A percentile compares a stretch with the other conserved stretches of the same genome.
These are phyloP conservation scores for Turritopsis rubra DNA, from an alignment of 30 jellyfish, hydroid and myxozoan genomes.

Conservation along the genomic window DNA sequence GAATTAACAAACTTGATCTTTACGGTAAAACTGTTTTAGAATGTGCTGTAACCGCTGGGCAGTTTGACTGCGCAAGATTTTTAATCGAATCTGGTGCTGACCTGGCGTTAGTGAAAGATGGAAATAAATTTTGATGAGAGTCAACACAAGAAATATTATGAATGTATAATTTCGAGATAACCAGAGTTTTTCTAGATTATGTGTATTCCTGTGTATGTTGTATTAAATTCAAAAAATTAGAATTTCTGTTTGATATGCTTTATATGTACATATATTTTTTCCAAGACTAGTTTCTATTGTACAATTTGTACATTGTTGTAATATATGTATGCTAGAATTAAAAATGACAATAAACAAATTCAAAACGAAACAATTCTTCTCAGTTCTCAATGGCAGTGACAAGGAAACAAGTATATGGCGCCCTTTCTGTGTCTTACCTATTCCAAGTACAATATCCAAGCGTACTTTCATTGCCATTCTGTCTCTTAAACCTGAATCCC, in stretches of 20 bases:
- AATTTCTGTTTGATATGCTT: neutral
- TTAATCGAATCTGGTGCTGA: slow-evolving; percentile 10
- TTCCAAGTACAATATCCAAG: too few species aligned
- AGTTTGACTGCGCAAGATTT: slow-evolving; percentile 11
- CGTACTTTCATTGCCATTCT: too few species aligned
- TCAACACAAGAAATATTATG: neutral
- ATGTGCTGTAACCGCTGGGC: slow-evolving; percentile 12
- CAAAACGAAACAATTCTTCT: neutral
- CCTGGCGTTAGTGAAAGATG: neutral
- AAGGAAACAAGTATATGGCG: too few species aligned
- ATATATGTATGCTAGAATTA: neutral
- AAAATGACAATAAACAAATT: neutral
- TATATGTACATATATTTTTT: too few species aligned
- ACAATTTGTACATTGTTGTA: neutral
- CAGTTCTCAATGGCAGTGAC: neutral
- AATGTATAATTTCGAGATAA: neutral
- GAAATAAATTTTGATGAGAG: neutral
- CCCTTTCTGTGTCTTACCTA: too few species aligned
- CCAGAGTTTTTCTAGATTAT: neutral
- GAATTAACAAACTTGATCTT: neutral
- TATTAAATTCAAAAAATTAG: neutral
- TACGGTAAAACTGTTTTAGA: neutral
- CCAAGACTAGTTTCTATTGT: neutral
- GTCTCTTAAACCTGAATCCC: too few species aligned
- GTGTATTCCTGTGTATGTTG: neutral